Evolutionary conservation across 1,140 invertebrate genomes (phyloP), one percentile per base, ranked within the genome.

Genomic region (Micrasema longulum): DNA sequence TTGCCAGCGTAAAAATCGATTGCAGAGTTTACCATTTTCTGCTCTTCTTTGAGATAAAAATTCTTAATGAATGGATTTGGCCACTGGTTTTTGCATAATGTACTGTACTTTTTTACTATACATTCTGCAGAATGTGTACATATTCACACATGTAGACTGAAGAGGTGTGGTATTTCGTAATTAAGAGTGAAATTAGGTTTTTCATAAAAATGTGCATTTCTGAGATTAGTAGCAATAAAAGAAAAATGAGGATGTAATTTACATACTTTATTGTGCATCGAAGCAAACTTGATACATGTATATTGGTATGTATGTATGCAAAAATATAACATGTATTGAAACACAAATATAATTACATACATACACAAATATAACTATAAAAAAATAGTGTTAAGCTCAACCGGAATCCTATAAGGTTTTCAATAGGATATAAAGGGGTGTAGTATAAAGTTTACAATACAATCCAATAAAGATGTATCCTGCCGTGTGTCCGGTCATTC

Each of bases 251-350:
- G 20, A 22, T 65, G 31, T 67, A 63, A 53, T 69, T 50, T 70
- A 69, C 45, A 63, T 71, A 69, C 47, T 75, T 75, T 72, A 70
- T 72, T 70, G 57, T 75, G 50, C 66, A 72, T 63, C 35, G 50
- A 70, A 72, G 65, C 65, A 65, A 72, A 52, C 43, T 69, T 62
- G 31, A 69, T 69, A 45, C 63, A 71, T 66, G 55, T 64, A 60
- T 60, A 68, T 69, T 41, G 43, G 52, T 70, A 31, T 66, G 62
- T 74, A 60, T 55, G 41, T 66, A 38, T 66, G 64, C 16, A 22
- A 68, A 31, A 11, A 68, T 57, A 68, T 68, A 12, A 22, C 10
- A 64, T 53, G 53, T 69, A 53, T 14, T 18, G 10, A 23, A 11
- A 43, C 22, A 70, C 31, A 63, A 70, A 47, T 48, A 63, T 63